Base-by-base conservation (phyloP, 1,140 invertebrate genomes). In the Carposina sasakii region DNA sequence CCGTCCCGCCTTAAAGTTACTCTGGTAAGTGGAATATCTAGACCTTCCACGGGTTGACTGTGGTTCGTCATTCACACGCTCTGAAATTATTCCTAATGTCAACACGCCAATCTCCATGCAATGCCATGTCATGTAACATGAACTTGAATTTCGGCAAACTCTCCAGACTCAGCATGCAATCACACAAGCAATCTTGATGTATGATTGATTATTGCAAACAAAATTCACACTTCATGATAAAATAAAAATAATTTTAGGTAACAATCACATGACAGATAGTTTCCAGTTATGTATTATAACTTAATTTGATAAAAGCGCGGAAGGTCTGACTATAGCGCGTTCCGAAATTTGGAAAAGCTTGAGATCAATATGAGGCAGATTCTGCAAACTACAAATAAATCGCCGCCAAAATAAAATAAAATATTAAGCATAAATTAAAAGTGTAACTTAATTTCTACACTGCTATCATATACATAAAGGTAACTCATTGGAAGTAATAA, bases 1-100 rank as follows among this genome's bases (percentile, higher is more conserved):
- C 90, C 93, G 91, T 81, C 92, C 89, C 66, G 81, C 76, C 86
- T 91, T 91, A 91, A 91, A 91, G 90, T 91, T 86, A 86, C 68
- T 91, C 91, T 92, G 91, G 90, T 91, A 92, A 89, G 90, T 91
- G 84, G 90, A 87, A 89, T 91, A 92, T 90, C 92, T 92, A 90
- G 90, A 89, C 87, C 91, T 89, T 88, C 91, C 90, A 88, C 90
- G 90, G 86, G 89, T 85, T 85, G 90, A 88, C 87, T 90, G 90
- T 85, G 90, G 89, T 87, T 91, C 89, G 78, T 88, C 83, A 90
- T 88, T 89, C 87, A 90, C 83, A 67, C 83, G 81, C 71, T 86
- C 85, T 86, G 85, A 86, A 86, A 39, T 85, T 76, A 60, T 74
- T 69, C 75, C 62, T 57, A 70, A 72, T 66, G 68, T 73, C 63